Base-by-base conservation (phyloP, 2,888 invertebrate species). In the Diaprepes abbreviatus region DNA sequence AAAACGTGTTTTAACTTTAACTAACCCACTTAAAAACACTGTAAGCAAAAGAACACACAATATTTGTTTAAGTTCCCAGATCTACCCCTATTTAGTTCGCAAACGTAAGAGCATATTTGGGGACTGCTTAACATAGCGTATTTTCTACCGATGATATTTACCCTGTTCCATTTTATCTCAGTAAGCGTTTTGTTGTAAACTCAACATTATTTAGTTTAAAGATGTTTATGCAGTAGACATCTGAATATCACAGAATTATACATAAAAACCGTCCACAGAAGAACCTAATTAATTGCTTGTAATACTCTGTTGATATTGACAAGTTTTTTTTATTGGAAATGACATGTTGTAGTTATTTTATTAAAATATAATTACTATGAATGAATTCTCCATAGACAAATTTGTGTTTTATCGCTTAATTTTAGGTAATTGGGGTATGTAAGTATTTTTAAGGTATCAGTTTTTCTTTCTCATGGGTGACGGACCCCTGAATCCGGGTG, bases 101-200 rank as follows among this genome's bases (percentile, higher is more conserved):
- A 45, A 45, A 45, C 12, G 45, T 45, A 45, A 45, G 24, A 45
- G 45, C 45, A 45, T 24, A 45, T 24, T 45, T 45, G 45, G n/a
- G 45, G 45, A 45, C 45, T 45, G 45, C 24, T 12, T 45, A 45
- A 45, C 21, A 45, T 45, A 45, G 45, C 45, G 45, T 45, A 45
- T 24, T 45, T 38, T 45, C 45, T 24, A 45, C 45, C 24, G 45
- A 45, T 45, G 45, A 21, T 45, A 45, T 45, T 45, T 45, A 45
- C 45, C 45, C 45, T 45, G 17, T 17, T 45, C 24, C 45, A 45
- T 45, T 45, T 45, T 45, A 45, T 45, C 45, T 45, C 24, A 45
- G 24, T 21, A 24, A 16, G 24, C 24, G 24, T 24, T 45, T 45
- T 45, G 45, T 24, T 45, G 45, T 45, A 12, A 24, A 45, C 12